Percentiles rank a stretch among this genome's conserved stretches.
phyloP scores from a whole-genome alignment of 2,797 vertebrate species.

The Peromyscus attwateri region DNA sequence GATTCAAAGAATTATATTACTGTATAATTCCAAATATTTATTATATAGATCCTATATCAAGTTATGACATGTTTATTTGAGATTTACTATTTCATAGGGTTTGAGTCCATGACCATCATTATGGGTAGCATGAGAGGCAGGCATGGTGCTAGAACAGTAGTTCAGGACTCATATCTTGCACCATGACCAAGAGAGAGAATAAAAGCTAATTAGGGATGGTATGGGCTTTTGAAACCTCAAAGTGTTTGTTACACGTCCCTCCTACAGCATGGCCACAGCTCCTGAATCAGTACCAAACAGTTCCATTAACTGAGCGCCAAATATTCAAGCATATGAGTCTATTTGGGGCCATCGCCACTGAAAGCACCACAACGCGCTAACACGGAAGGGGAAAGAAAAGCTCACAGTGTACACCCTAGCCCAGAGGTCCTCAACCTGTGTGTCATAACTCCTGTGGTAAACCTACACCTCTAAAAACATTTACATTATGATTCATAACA shows the following conservation, averaged over 20 bases:
- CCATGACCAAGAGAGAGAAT: neutral
- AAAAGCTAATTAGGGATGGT: no score
- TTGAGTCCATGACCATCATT: neutral
- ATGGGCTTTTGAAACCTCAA: neutral
- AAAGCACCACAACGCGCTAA: neutral
- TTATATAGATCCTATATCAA: neutral
- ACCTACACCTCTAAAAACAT: neutral
- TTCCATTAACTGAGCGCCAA: neutral
- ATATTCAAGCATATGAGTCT: neutral
- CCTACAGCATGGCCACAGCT: neutral
- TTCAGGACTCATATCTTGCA: neutral
- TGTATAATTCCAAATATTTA: neutral
- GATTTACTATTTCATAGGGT: neutral
- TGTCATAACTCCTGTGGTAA: neutral
- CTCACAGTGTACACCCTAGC: neutral
- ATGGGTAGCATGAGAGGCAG: no score
- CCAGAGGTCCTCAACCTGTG: neutral
- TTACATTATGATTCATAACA: neutral
- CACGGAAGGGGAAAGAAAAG: neutral
- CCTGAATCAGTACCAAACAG: neutral
- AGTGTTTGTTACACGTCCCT: neutral
- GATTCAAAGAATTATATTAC: neutral
- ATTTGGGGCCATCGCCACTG: neutral
- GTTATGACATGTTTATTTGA: neutral
- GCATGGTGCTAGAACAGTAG: neutral